Evolutionary conservation across 2,113 vertebrate species (phyloP).

Genomic region (Callithrix jacchus): DNA sequence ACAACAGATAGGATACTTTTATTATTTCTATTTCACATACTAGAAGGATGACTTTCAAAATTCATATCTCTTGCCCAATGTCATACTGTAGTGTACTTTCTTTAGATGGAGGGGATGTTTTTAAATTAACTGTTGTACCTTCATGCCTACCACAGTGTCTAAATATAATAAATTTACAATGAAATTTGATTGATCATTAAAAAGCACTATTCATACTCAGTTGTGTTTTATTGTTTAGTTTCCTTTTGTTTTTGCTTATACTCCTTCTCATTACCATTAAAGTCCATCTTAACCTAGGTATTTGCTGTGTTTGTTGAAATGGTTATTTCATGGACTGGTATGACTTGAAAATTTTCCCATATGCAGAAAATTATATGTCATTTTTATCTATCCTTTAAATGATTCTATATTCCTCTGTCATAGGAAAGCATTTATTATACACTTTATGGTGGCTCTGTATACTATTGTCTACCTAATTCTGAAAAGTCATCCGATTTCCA

Average conservation of each 20-base stretch:
- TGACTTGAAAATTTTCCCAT: neutral
- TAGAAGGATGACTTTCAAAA: neutral
- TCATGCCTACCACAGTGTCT: neutral
- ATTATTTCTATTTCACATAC: neutral
- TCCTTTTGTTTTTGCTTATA: neutral
- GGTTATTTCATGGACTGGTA: neutral
- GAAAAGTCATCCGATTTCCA: neutral
- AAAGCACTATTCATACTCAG: accelerated
- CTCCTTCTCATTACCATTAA: neutral
- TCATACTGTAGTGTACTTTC: neutral
- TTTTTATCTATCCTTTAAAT: neutral
- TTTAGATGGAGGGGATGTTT: neutral
- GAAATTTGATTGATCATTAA: neutral
- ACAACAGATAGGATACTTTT: neutral
- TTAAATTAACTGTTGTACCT: neutral
- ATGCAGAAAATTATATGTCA: neutral
- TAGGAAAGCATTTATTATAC: neutral
- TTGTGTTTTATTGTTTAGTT: neutral
- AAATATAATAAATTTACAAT: neutral
- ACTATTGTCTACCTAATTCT: neutral
- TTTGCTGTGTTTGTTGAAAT: neutral
- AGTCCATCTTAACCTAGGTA: neutral
- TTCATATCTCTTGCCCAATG: neutral
- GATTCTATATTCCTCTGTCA: neutral
- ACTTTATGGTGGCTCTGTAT: neutral